Percentiles rank a stretch among this genome's conserved stretches.
Conservation (phyloP, 1,140 invertebrate species). For the Gonatopus flavifemur region DNA sequence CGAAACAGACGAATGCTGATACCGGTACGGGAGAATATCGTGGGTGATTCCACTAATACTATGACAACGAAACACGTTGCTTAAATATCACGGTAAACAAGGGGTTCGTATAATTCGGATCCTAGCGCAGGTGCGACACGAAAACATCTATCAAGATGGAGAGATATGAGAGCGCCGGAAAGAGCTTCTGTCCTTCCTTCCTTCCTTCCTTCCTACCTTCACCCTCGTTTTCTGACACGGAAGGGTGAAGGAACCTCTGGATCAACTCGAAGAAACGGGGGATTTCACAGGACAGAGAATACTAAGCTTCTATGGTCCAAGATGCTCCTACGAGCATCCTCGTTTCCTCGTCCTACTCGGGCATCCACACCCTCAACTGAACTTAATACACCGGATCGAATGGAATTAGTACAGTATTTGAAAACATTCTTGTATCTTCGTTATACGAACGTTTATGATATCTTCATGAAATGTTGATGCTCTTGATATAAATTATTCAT, state of each 20-base stretch:
- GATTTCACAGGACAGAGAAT: slow-evolving; percentile 22
- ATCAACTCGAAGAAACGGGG: slow-evolving; percentile 33
- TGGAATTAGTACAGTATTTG: too few relatives aligned
- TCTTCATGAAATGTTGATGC: too few relatives aligned
- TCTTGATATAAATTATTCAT: neutral
- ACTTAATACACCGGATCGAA: slow-evolving; percentile 24
- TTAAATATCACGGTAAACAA: slow-evolving; percentile 46
- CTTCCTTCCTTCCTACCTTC: neutral
- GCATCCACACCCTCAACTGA: slow-evolving; percentile 31
- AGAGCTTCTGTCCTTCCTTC: too few relatives aligned
- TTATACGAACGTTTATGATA: too few relatives aligned
- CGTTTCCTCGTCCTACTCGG: neutral
- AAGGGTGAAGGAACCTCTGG: slow-evolving; percentile 6
- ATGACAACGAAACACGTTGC: slow-evolving; percentile 14
- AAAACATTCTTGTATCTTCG: too few relatives aligned
- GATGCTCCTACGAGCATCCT: neutral
- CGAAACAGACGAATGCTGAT: neutral
- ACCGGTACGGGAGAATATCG: neutral
- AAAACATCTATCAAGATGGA: slow-evolving; percentile 55
- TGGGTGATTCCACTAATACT: neutral
- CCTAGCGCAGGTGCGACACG: slow-evolving; percentile 48
- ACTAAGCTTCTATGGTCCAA: slow-evolving; percentile 21
- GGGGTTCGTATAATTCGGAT: slow-evolving; percentile 42
- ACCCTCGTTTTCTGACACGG: neutral
- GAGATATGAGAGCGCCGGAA: slow-evolving; percentile 29